A percentile compares a stretch with the other conserved stretches of the same genome.
phyloP scores from a whole-genome alignment of 2,797 vertebrate species.

The Holocentrus rufus region DNA sequence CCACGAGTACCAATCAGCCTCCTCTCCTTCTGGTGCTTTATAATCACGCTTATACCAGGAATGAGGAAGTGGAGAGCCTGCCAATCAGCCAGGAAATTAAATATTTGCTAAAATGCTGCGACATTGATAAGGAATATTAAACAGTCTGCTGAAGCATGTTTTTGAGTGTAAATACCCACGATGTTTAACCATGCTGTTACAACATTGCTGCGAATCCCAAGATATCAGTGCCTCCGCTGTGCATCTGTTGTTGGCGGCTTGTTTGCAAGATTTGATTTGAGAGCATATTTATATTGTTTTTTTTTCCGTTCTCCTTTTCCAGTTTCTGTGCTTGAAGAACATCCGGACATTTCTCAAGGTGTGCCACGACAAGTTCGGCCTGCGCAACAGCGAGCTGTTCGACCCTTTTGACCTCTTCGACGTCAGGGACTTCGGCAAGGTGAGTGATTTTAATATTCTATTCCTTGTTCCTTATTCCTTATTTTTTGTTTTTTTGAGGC shows the following conservation, averaged over 20 bases:
- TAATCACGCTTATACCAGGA: conserved; percentile 50
- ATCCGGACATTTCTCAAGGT: conserved; percentile 97
- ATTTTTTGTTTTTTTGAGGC: too few relatives aligned
- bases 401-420: conserved; percentile 99
- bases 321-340: conserved; percentile 99
- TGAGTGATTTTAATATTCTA: conserved; percentile 74
- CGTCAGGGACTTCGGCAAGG: conserved; percentile 97
- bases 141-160: conserved; percentile 27
- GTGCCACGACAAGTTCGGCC: conserved; percentile 94
- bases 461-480: too few relatives aligned
- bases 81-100: conserved; percentile 71
- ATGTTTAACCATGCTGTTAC: conserved; percentile 10
- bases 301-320: conserved; percentile 26
- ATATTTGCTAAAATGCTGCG: conserved; percentile 45
- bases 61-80: conserved; percentile 55
- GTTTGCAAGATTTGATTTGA: not conserved
- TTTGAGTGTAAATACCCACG: conserved; percentile 23
- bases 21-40: conserved; percentile 46
- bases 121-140: conserved; percentile 38
- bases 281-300: not conserved
- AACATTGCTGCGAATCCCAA: not conserved
- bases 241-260: not conserved
- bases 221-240: not conserved
- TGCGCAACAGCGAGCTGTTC: conserved; percentile 95
- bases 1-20: conserved; percentile 20